Conservation (phyloP, 2,797 vertebrate species). For the Parauchenoglanis ngamensis region DNA sequence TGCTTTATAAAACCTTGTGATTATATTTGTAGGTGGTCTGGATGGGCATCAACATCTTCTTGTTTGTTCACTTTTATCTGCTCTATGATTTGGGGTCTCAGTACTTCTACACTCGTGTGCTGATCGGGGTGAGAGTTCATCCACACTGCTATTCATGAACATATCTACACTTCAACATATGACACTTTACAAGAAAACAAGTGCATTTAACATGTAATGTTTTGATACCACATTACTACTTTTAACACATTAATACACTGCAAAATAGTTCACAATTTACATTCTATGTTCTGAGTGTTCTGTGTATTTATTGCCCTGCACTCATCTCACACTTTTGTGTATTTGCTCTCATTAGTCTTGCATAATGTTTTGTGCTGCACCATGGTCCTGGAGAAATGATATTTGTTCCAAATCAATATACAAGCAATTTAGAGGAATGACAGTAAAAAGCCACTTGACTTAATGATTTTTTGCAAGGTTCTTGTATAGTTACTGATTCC, state of each 20-base stretch:
- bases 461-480: neutral
- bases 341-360: neutral
- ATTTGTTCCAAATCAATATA: neutral
- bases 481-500: neutral
- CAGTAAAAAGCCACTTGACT: neutral
- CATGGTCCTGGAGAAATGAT: neutral
- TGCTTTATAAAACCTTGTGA: neutral
- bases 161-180: neutral
- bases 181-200: neutral
- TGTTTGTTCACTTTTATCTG: constrained; percentile 83
- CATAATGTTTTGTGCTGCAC: neutral
- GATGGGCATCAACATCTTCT: constrained; percentile 87
- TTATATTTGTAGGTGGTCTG: constrained; percentile 77
- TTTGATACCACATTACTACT: neutral
- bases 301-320: neutral
- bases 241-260: neutral
- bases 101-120: constrained; percentile 86
- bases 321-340: neutral
- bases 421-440: neutral
- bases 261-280: neutral
- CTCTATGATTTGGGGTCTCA: constrained; percentile 71
- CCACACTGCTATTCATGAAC: neutral
- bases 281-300: neutral
- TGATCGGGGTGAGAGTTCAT: constrained; percentile 82
- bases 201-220: neutral